phyloP scores from a whole-genome alignment of 2,888 invertebrate species.

The Campoplex capitator region DNA sequence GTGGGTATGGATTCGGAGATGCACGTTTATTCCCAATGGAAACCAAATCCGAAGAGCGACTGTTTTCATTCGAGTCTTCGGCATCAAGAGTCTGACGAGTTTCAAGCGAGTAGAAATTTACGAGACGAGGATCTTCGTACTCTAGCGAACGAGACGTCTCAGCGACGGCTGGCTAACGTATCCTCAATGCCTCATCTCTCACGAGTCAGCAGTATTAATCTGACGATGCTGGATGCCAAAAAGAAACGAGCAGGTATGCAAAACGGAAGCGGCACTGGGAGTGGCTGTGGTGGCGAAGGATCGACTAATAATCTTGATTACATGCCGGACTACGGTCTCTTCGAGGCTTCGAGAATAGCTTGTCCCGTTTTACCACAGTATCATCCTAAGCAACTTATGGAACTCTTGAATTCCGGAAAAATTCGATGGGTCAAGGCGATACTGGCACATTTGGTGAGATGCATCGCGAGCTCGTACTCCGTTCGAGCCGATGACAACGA shows the following conservation, averaged over 20 bases:
- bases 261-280: conserved; percentile 73
- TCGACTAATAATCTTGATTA: conserved; percentile 87
- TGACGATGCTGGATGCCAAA: conserved; percentile 92
- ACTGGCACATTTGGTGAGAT: conserved; percentile 97
- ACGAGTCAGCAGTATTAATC: conserved; percentile 93
- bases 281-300: conserved; percentile 67
- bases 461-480: conserved; percentile 86
- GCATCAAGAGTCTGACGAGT: conserved; percentile 89
- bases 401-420: conserved; percentile 98
- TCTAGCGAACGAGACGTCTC: conserved; percentile 89
- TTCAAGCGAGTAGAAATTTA: conserved; percentile 90
- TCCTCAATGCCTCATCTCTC: conserved; percentile 93
- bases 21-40: conserved; percentile 99
- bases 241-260: conserved; percentile 86
- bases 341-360: conserved; percentile 98
- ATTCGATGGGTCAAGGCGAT: conserved; percentile 99
- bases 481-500: conserved; percentile 85
- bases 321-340: conserved; percentile 97
- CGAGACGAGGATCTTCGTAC: conserved; percentile 90
- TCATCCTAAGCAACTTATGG: conserved; percentile 99
- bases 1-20: conserved; percentile 99
- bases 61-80: conserved; percentile 81
- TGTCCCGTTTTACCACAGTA: conserved; percentile 99
- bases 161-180: conserved; percentile 89
- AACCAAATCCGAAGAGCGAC: conserved; percentile 87